Percentiles rank a stretch among this genome's conserved stretches.
Conservation (phyloP, 2,797 vertebrate species). For the Danio aesculapii region DNA sequence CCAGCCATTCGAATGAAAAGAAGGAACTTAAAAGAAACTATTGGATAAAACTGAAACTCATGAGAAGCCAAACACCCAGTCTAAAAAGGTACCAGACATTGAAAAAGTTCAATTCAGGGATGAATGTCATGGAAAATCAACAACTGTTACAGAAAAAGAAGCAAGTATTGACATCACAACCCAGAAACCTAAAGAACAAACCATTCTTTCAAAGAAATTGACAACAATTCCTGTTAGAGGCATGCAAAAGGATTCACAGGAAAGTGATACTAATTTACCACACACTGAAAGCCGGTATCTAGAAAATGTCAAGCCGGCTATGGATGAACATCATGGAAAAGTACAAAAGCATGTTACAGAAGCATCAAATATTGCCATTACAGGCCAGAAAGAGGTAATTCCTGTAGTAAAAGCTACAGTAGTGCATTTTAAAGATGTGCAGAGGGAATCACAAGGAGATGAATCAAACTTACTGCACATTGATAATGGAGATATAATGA, state of each 20-base stretch:
- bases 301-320: neutral
- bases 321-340: neutral
- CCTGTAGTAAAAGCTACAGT: too few relatives aligned
- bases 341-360: neutral
- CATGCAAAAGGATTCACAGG: conserved; percentile 18
- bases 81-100: conserved; percentile 8
- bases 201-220: conserved; percentile 36
- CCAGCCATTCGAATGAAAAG: conserved; percentile 18
- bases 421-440: neutral
- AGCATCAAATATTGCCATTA: neutral
- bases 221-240: conserved; percentile 52
- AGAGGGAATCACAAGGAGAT: neutral
- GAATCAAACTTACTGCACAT: neutral
- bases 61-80: conserved; percentile 42
- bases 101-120: neutral
- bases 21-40: conserved; percentile 14
- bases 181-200: conserved; percentile 50
- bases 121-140: conserved; percentile 42
- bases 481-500: neutral
- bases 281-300: neutral
- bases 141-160: conserved; percentile 32
- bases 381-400: neutral
- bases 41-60: conserved; percentile 27
- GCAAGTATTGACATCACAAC: neutral
- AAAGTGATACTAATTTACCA: neutral